A percentile compares a stretch with the other conserved stretches of the same genome.
These are phyloP conservation scores for Nixonia krombeini DNA, from an alignment of 1,140 invertebrate species.

Conservation along the genomic window DNA sequence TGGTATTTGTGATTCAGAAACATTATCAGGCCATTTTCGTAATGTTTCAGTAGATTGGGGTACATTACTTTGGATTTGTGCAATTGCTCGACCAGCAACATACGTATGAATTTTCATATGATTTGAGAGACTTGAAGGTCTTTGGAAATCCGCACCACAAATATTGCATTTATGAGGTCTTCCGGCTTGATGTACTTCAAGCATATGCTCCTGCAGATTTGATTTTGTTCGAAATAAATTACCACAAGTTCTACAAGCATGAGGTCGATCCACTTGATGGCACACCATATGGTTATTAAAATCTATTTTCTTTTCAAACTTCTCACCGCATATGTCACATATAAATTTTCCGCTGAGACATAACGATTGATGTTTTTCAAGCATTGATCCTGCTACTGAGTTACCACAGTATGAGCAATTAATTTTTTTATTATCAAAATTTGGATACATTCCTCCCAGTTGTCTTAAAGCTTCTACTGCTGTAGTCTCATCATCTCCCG, in stretches of 20 bases:
- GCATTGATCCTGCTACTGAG: conserved; percentile 39
- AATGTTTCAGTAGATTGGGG: conserved; percentile 26
- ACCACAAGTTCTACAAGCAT: conserved; percentile 65
- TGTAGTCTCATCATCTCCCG: conserved; percentile 69
- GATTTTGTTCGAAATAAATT: conserved; percentile 64
- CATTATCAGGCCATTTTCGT: conserved; percentile 50
- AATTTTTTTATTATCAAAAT: conserved; percentile 58
- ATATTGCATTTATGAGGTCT: conserved; percentile 66
- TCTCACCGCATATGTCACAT: conserved; percentile 61
- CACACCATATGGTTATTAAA: conserved; percentile 69
- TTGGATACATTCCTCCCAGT: conserved; percentile 68
- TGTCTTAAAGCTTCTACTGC: conserved; percentile 71
- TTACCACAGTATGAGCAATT: conserved; percentile 48
- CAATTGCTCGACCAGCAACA: conserved; percentile 64
- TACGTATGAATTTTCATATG: conserved; percentile 72
- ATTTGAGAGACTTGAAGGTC: conserved; percentile 71
- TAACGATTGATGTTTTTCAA: conserved; percentile 50
- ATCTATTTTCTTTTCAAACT: conserved; percentile 65
- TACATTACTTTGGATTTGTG: conserved; percentile 43
- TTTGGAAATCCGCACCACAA: conserved; percentile 68
- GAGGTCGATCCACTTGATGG: conserved; percentile 65
- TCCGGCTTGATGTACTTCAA: conserved; percentile 55
- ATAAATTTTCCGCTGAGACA: conserved; percentile 51
- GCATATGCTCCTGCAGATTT: conserved; percentile 60
- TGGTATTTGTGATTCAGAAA: conserved; percentile 46